Percentiles rank a stretch among this genome's conserved stretches.
Evolutionary conservation across 2,888 invertebrate species (phyloP).

Genomic region (Pseudococcus jackbeardsleyi): DNA sequence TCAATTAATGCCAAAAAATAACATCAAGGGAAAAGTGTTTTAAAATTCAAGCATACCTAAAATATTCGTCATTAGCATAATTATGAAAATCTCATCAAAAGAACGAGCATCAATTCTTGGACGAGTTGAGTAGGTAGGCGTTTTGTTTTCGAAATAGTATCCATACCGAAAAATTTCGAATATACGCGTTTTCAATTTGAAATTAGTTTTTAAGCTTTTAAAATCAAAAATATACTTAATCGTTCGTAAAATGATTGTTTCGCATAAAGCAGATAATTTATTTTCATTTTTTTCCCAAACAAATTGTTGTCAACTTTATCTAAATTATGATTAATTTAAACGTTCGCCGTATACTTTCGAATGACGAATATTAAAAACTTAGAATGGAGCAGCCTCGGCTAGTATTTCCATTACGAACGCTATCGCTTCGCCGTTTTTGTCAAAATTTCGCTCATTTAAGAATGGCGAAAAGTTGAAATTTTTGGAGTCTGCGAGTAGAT

Average conservation of each 20-base stretch:
- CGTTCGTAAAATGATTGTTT: neutral
- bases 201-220: neutral
- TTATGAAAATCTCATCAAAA: neutral
- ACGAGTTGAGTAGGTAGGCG: neutral
- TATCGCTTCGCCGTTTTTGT: neutral
- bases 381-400: neutral
- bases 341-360: neutral
- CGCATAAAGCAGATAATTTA: neutral
- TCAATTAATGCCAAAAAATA: too few relatives aligned
- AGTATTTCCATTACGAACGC: neutral
- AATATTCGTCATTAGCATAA: neutral
- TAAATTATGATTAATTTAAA: constrained; percentile 13
- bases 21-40: too few relatives aligned
- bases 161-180: neutral
- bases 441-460: neutral
- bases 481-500: neutral
- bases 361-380: constrained; percentile 11
- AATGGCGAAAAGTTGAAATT: constrained; percentile 10
- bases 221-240: neutral
- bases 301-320: neutral
- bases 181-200: neutral
- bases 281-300: neutral
- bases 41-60: too few relatives aligned
- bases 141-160: neutral
- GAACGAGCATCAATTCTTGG: neutral